Conservation (phyloP, 2,888 invertebrate species). For the Eumacrocentrus americanus region DNA sequence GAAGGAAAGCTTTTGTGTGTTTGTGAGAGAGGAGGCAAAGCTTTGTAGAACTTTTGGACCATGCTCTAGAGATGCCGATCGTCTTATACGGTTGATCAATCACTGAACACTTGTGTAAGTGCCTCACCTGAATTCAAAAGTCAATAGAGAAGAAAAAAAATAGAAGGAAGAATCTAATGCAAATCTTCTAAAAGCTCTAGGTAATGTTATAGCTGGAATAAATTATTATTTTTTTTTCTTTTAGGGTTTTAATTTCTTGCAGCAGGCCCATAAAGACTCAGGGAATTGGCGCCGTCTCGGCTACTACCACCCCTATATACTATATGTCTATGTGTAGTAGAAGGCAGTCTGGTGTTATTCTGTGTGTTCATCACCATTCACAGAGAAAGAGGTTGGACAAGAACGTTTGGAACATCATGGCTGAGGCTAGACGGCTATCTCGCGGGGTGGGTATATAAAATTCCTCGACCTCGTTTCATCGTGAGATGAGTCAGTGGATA, state of each 20-base stretch:
- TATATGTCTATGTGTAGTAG: neutral
- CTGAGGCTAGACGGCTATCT: constrained; percentile 11
- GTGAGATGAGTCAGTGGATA: constrained; percentile 18
- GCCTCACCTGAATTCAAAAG: no score
- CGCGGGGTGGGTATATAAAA: constrained; percentile 27
- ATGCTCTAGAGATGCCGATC: no score
- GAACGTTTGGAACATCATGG: constrained; percentile 23
- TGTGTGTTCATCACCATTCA: constrained; percentile 15
- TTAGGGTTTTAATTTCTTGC: neutral
- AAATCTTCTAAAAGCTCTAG: no score
- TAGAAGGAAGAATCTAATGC: no score
- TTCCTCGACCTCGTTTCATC: constrained; percentile 33
- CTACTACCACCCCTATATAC: constrained; percentile 25
- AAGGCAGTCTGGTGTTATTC: neutral
- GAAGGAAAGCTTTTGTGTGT: no score
- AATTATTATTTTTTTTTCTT: constrained; percentile 2
- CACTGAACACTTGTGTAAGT: no score
- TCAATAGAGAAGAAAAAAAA: no score
- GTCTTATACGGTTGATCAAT: no score
- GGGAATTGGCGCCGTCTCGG: constrained; percentile 35
- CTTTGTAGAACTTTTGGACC: no score
- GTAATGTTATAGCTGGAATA: neutral
- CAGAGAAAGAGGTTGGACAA: constrained; percentile 11
- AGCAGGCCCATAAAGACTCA: constrained; percentile 1
- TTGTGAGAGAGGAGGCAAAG: no score